A percentile compares a stretch with the other conserved stretches of the same genome.
Evolutionary conservation across 1,140 invertebrate genomes (phyloP).

Genomic region (Bemisia tabaci): DNA sequence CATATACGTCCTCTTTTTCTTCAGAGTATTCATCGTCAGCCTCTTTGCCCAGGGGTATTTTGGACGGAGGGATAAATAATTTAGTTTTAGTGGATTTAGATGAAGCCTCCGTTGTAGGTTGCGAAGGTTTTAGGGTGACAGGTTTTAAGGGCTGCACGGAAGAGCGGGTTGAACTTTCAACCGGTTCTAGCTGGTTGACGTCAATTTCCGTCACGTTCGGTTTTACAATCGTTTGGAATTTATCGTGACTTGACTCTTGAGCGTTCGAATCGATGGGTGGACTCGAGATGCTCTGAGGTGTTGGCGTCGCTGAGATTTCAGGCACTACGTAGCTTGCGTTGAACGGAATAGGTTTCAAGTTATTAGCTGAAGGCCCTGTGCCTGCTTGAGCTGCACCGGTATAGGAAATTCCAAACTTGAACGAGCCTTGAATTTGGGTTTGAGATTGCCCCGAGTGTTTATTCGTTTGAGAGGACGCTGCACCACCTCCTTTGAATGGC

Average conservation of each 20-base stretch:
- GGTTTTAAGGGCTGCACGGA: neutral
- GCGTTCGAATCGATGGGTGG: neutral
- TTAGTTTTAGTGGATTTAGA: neutral
- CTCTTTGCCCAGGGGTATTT: constrained; percentile 20
- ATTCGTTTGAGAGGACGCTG: constrained; percentile 59
- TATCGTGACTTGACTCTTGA: neutral
- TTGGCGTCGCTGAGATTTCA: neutral
- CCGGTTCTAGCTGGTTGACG: neutral
- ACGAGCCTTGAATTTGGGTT: constrained; percentile 61
- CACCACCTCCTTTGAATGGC: constrained; percentile 55
- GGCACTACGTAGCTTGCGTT: neutral
- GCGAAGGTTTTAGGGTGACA: neutral
- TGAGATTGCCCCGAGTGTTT: constrained; percentile 58
- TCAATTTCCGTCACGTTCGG: neutral
- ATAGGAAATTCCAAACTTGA: constrained; percentile 61
- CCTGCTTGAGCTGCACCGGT: constrained; percentile 66
- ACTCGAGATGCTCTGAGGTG: neutral
- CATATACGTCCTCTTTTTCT: constrained; percentile 37
- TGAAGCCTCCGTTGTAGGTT: neutral
- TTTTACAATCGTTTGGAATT: neutral
- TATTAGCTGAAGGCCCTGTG: constrained; percentile 36
- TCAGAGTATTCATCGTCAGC: constrained; percentile 33
- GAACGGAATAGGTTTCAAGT: neutral
- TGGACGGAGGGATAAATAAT: constrained; percentile 15
- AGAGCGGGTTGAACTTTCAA: neutral